These are phyloP conservation scores for Rhagium mordax DNA, from an alignment of 2,888 invertebrate species.

Conservation along the genomic window DNA sequence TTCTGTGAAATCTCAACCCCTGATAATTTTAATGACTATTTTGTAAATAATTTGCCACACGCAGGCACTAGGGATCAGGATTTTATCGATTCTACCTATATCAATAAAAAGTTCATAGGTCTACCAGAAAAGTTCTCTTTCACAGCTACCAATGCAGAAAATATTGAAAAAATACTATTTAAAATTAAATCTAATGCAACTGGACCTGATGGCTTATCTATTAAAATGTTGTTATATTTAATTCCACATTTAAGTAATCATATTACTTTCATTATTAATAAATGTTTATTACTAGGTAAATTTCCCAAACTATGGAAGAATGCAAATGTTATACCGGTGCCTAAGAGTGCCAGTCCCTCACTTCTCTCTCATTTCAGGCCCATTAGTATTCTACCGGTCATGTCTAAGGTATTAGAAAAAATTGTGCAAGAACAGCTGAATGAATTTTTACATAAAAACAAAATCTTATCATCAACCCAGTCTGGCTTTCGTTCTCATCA, in stretches of 20 bases:
- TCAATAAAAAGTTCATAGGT: neutral
- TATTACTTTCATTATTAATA: neutral
- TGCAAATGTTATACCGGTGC: neutral
- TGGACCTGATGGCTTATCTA: too few species aligned
- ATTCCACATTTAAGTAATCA: too few species aligned
- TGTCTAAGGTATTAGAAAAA: neutral
- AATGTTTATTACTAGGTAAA: neutral
- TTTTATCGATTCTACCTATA: neutral
- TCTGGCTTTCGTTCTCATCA: too few species aligned
- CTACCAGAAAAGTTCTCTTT: neutral
- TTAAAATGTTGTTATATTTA: too few species aligned
- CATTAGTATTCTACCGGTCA: neutral
- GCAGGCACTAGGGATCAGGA: neutral
- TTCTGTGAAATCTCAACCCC: neutral
- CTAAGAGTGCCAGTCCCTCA: neutral
- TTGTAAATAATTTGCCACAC: neutral
- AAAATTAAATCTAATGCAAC: neutral
- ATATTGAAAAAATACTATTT: neutral
- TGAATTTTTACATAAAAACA: neutral
- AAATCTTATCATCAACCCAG: neutral
- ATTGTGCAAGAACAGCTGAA: neutral
- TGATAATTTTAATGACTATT: neutral
- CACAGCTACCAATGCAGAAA: neutral
- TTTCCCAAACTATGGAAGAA: too few species aligned
- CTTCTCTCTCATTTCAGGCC: neutral